A percentile compares a stretch with the other conserved stretches of the same genome.
phyloP scores from a whole-genome alignment of 2,113 vertebrate species.

The Barbus barbus region DNA sequence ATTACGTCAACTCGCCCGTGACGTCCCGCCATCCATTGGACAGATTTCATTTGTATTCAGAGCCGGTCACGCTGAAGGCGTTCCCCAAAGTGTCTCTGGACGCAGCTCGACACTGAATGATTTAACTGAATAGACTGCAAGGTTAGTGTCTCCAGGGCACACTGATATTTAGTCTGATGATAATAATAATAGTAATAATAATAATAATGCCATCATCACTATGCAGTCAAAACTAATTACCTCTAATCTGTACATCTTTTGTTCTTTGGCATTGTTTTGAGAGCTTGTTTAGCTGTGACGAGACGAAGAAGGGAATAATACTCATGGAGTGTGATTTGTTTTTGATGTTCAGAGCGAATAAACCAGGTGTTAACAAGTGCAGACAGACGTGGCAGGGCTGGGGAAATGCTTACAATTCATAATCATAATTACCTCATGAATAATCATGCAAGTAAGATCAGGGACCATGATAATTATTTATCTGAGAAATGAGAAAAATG shows the following conservation, averaged over 20 bases:
- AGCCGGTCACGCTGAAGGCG: too few relatives aligned
- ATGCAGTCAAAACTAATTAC: conserved; percentile 64
- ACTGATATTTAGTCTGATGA: background rate
- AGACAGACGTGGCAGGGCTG: conserved; percentile 52
- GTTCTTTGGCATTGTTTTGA: conserved; percentile 59
- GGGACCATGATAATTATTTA: conserved; percentile 32
- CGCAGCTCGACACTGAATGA: too few relatives aligned
- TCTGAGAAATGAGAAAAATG: conserved; percentile 37
- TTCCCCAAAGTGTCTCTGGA: too few relatives aligned
- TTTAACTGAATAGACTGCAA: background rate
- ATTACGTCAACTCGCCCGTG: too few relatives aligned
- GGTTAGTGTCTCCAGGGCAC: background rate
- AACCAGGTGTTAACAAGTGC: conserved; percentile 67
- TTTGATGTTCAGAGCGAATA: conserved; percentile 64
- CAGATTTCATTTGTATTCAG: too few relatives aligned
- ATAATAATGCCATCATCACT: background rate
- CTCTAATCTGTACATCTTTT: too few relatives aligned
- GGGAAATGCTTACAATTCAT: conserved; percentile 57
- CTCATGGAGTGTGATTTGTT: conserved; percentile 57
- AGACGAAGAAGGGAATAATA: conserved; percentile 44
- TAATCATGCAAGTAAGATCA: conserved; percentile 58
- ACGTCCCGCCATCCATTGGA: too few relatives aligned
- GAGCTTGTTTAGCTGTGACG: conserved; percentile 47
- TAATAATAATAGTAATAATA: background rate
- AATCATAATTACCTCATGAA: conserved; percentile 65